Conservation (phyloP, 1,140 invertebrate genomes). For the Zaprionus capensis region DNA sequence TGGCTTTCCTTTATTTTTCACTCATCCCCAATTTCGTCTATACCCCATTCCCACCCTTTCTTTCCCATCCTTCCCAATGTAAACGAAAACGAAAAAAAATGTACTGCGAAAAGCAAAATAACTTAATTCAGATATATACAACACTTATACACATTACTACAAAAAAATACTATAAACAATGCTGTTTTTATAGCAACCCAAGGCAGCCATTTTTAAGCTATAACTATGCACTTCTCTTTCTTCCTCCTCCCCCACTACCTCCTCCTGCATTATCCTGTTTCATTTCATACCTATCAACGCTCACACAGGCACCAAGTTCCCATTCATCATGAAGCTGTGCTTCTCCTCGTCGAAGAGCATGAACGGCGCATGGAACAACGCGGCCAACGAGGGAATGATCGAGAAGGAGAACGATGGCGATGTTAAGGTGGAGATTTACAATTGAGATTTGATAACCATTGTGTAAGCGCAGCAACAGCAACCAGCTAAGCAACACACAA, state of each 20-base stretch:
- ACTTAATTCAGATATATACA: slow-evolving; percentile 82
- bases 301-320: slow-evolving; percentile 94
- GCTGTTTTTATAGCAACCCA: slow-evolving; percentile 27
- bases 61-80: not conserved
- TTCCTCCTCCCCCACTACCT: slow-evolving; percentile 6
- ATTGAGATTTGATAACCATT: slow-evolving; percentile 84
- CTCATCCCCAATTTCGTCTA: not conserved
- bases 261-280: slow-evolving; percentile 69
- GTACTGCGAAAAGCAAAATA: slow-evolving; percentile 71
- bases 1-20: slow-evolving; percentile 2
- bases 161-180: slow-evolving; percentile 50
- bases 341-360: slow-evolving; percentile 95
- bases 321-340: slow-evolving; percentile 98
- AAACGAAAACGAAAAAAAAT: slow-evolving; percentile 9
- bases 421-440: slow-evolving; percentile 76
- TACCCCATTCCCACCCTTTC: not conserved
- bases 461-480: slow-evolving; percentile 70
- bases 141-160: slow-evolving; percentile 83
- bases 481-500: slow-evolving; percentile 54
- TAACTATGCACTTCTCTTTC: slow-evolving; percentile 50
- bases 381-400: slow-evolving; percentile 82
- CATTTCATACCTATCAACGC: not conserved
- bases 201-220: slow-evolving; percentile 41
- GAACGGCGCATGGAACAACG: slow-evolving; percentile 84
- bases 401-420: slow-evolving; percentile 83